These are phyloP conservation scores for Catotricha subobsoleta DNA, from an alignment of 2,888 invertebrate species.

Conservation along the genomic window DNA sequence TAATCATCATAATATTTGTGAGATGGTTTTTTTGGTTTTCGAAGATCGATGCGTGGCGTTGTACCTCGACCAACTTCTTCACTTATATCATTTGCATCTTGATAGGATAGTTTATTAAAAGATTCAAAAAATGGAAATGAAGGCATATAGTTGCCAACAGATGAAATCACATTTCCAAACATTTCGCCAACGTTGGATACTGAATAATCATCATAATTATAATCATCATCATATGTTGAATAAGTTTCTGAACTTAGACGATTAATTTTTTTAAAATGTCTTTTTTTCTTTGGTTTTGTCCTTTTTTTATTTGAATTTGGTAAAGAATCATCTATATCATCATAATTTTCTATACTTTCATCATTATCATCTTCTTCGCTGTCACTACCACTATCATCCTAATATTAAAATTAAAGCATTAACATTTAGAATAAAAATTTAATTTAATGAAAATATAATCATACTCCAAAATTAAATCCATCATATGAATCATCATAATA, in stretches of 20 bases:
- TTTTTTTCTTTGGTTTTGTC: background rate
- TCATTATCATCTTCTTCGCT: constrained; percentile 6
- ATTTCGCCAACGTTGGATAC: background rate
- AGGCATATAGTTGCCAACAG: background rate
- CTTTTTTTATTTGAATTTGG: constrained; percentile 7
- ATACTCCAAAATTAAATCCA: background rate
- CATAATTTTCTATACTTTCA: constrained; percentile 3
- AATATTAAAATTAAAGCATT: background rate
- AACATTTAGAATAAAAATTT: too few species aligned
- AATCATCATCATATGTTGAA: constrained; percentile 1
- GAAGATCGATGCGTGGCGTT: too few species aligned
- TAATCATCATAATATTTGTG: background rate
- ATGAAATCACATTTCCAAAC: background rate
- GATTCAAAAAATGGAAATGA: background rate
- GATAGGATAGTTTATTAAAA: too few species aligned
- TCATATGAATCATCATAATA: constrained; percentile 13
- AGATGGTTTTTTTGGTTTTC: constrained; percentile 6
- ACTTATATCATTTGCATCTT: too few species aligned
- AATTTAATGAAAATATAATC: too few species aligned
- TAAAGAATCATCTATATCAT: constrained; percentile 14
- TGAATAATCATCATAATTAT: background rate
- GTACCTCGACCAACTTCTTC: too few species aligned
- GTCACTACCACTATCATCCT: constrained; percentile 12
- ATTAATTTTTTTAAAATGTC: background rate
- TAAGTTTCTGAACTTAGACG: background rate